Base-by-base conservation (phyloP, 2,113 vertebrate genomes). In the Zosterops hypoxanthus region DNA sequence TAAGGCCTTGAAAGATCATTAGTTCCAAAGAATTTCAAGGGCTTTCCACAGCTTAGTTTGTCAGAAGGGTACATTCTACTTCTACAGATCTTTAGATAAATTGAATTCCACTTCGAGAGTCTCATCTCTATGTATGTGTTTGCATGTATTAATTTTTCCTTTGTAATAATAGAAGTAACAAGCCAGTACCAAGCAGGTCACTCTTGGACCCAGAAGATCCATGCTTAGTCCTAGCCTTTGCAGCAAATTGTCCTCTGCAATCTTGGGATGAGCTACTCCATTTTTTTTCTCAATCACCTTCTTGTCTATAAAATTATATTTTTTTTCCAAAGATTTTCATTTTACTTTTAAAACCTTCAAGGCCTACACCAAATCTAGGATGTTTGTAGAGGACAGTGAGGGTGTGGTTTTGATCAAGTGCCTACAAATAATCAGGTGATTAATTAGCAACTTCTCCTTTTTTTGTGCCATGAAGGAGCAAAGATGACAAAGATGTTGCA, bases 401-500 rank as follows among this genome's bases (percentile, higher is more conserved):
- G 33, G 22, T 1, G 3, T 87, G 42, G 36, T 76, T 94, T 92
- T 87, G 46, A 65, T 46, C 2, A 4, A 80, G 47, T 72, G 23
- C 20, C 36, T 59, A 36, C 44, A 95, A 88, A 56, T 81, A 82
- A 85, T 65, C 46, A 72, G 33, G 59, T 90, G 59, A 94, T 85
- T 78, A 85, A 18, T 94, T 87, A 92, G 39, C 33, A 61, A 25
- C 18, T 72, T 76, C 75, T 39, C 39, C 8, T 26, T 22, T 65
- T 56, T 34, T 46, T 64, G 33, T 88, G 70, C 72, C 28, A 6
- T 28, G 63, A 64, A 55, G 25, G 34, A 55, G 53, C 23, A 59
- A 39, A 39, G 39, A 55, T 82, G 66, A 91, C 75, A 93, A 95
- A 81, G 87, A 82, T 66, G 63, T 87, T 75, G 82, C 42, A 95